phyloP scores from a whole-genome alignment of 2,797 vertebrate species.

The Natrix natrix region DNA sequence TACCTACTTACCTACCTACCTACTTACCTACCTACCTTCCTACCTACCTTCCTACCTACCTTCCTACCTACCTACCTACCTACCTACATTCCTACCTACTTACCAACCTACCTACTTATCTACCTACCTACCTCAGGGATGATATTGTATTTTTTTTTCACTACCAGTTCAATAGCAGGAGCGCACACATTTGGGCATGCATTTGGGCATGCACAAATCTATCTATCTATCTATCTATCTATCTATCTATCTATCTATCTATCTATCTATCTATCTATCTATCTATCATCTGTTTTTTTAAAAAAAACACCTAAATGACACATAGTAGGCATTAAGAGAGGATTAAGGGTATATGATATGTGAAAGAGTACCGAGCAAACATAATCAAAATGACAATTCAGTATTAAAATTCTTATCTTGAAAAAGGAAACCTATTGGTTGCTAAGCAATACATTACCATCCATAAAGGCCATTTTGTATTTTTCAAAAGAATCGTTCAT shows the following conservation, averaged over 20 bases:
- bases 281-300: background rate
- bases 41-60: background rate
- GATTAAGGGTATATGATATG: background rate
- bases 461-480: background rate
- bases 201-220: no score
- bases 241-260: background rate
- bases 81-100: no score
- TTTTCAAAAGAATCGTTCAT: constrained; percentile 14
- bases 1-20: no score
- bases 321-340: background rate
- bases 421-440: constrained; percentile 18
- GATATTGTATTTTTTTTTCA: no score
- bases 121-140: background rate
- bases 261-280: no score
- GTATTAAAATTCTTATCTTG: constrained; percentile 11
- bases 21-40: background rate
- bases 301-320: background rate
- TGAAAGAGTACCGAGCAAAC: background rate
- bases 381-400: constrained; percentile 4
- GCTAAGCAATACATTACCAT: constrained; percentile 22
- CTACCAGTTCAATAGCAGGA: no score
- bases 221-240: no score
- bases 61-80: fast-evolving
- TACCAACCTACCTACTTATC: no score
- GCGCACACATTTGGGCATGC: no score